These are phyloP conservation scores for Chromoteleia sp. DNA, from an alignment of 2,888 invertebrate species.

Conservation along the genomic window DNA sequence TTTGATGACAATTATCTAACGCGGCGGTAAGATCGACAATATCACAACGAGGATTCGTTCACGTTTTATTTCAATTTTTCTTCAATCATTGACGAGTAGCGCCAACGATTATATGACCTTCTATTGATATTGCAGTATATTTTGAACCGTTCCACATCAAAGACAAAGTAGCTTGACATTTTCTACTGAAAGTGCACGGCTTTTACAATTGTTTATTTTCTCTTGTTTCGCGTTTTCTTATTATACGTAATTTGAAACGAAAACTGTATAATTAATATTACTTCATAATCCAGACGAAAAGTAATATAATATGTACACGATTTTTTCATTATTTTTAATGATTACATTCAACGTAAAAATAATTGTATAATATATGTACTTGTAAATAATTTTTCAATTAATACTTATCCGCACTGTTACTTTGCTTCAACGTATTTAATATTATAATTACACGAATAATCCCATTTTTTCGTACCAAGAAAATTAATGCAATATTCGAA, in stretches of 20 bases:
- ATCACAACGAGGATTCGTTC: conserved; percentile 36
- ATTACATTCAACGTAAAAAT: too few species aligned
- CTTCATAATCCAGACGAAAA: conserved; percentile 8
- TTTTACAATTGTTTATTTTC: conserved; percentile 32
- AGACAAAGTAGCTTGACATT: conserved; percentile 51
- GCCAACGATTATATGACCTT: conserved; percentile 36
- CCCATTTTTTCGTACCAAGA: background rate
- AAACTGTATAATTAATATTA: conserved; percentile 22
- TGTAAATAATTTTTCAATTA: background rate
- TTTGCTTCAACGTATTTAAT: background rate
- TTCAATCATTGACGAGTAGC: conserved; percentile 18
- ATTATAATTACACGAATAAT: background rate
- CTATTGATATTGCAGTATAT: conserved; percentile 43
- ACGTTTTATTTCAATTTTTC: conserved; percentile 11
- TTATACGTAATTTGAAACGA: conserved; percentile 13
- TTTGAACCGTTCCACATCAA: conserved; percentile 56
- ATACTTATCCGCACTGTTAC: conserved; percentile 4
- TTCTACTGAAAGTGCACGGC: conserved; percentile 26
- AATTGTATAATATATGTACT: too few species aligned
- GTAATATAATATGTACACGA: background rate
- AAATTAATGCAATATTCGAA: conserved; percentile 11
- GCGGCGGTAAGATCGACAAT: conserved; percentile 36
- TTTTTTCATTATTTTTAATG: too few species aligned
- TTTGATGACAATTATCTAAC: conserved; percentile 55
- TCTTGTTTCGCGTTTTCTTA: background rate